Conservation (phyloP, 1,140 invertebrate species). For the Plodia interpunctella region DNA sequence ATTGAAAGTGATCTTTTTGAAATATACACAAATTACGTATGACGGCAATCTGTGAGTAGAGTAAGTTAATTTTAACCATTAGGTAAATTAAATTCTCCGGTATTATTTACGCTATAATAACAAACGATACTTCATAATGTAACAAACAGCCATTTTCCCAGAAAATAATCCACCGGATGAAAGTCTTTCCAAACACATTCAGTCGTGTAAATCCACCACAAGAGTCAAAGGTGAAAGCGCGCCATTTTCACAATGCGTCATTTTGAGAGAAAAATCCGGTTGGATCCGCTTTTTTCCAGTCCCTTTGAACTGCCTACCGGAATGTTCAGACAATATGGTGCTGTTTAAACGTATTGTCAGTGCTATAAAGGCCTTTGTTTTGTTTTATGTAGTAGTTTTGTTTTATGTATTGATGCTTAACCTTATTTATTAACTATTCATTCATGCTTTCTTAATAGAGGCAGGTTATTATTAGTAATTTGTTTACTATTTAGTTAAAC, state of each 20-base stretch:
- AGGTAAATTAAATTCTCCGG: background rate
- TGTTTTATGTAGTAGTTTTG: background rate
- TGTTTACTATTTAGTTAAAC: too few relatives aligned
- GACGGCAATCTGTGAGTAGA: too few relatives aligned
- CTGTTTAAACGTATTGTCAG: background rate
- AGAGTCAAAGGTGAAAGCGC: constrained; percentile 5
- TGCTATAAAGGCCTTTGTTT: background rate
- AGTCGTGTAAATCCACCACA: constrained; percentile 7
- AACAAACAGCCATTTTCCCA: background rate
- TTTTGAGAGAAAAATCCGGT: constrained; percentile 4
- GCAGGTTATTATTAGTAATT: too few relatives aligned
- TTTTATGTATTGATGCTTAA: background rate
- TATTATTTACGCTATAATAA: background rate
- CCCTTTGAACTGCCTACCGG: background rate
- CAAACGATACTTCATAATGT: background rate
- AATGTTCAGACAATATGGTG: background rate
- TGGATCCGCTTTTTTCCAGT: constrained; percentile 9
- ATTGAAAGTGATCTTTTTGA: too few relatives aligned
- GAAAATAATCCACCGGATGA: background rate
- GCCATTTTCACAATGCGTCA: constrained; percentile 3
- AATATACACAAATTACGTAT: too few relatives aligned
- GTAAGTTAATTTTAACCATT: too few relatives aligned
- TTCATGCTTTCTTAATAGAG: too few relatives aligned
- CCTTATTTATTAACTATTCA: background rate
- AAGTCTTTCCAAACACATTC: background rate